phyloP scores from a whole-genome alignment of 1,140 invertebrate species.

The Calephelis virginiensis region DNA sequence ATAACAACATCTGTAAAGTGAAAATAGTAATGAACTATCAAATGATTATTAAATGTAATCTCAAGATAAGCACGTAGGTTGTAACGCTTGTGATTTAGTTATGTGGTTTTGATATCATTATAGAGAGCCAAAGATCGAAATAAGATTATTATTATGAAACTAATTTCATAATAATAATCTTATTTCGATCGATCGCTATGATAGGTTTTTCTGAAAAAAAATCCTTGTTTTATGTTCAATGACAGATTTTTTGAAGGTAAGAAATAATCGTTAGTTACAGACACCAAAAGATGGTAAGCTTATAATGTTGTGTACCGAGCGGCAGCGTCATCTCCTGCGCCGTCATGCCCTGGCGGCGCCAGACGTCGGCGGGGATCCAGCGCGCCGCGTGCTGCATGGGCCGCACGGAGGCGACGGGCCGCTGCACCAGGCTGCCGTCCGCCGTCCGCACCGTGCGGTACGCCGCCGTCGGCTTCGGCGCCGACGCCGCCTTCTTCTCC shows the following conservation, averaged over 20 bases:
- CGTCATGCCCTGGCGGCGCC: conserved; percentile 94
- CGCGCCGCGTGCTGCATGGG: conserved; percentile 79
- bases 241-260: no score
- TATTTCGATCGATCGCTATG: neutral
- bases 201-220: no score
- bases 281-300: no score
- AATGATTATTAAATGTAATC: no score
- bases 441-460: conserved; percentile 80
- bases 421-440: conserved; percentile 79
- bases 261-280: no score
- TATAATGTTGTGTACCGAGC: no score
- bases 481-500: conserved; percentile 92
- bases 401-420: conserved; percentile 79
- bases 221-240: no score
- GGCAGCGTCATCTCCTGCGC: conserved; percentile 96
- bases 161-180: no score
- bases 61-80: no score
- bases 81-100: neutral
- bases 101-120: neutral
- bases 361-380: conserved; percentile 92
- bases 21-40: neutral
- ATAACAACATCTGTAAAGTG: conserved; percentile 89
- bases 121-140: neutral
- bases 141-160: no score
- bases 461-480: conserved; percentile 71